Evolutionary conservation across 2,113 vertebrate species (phyloP).

Genomic region (Gymnobelideus leadbeateri): DNA sequence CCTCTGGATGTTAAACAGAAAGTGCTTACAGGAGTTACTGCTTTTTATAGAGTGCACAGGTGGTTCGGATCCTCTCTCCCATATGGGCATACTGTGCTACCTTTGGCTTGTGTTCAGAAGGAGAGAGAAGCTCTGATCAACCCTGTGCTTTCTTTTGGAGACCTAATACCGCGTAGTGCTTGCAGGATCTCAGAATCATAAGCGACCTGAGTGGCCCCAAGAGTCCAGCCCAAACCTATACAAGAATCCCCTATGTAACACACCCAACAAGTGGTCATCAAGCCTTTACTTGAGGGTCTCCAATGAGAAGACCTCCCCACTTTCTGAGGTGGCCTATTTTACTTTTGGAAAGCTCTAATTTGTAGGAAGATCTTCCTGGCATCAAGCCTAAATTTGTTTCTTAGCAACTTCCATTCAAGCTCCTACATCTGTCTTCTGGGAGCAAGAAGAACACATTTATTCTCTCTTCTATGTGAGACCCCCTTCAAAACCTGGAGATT

Average conservation of each 20-base stretch:
- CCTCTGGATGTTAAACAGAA: neutral
- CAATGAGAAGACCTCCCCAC: neutral
- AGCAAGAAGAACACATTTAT: neutral
- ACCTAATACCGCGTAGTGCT: neutral
- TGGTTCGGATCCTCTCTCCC: neutral
- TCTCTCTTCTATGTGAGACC: neutral
- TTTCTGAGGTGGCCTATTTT: neutral
- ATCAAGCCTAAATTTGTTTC: neutral
- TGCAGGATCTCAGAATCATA: neutral
- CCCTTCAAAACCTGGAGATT: neutral
- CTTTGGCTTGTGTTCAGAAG: neutral
- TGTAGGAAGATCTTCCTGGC: neutral
- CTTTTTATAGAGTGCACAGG: constrained; percentile 32
- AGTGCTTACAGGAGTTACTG: rapidly evolving
- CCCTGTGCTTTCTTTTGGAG: neutral
- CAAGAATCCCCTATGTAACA: neutral
- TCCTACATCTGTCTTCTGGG: neutral
- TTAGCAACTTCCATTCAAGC: neutral
- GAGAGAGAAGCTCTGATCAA: neutral
- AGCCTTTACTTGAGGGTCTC: neutral
- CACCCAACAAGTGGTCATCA: neutral
- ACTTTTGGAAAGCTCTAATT: neutral
- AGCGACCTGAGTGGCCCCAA: constrained; percentile 6
- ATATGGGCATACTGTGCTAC: too few relatives aligned
- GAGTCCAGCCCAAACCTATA: neutral